Evolutionary conservation across 2,888 invertebrate genomes (phyloP), one percentile per base, ranked within the genome.

Genomic region (Parnassius smintheus): DNA sequence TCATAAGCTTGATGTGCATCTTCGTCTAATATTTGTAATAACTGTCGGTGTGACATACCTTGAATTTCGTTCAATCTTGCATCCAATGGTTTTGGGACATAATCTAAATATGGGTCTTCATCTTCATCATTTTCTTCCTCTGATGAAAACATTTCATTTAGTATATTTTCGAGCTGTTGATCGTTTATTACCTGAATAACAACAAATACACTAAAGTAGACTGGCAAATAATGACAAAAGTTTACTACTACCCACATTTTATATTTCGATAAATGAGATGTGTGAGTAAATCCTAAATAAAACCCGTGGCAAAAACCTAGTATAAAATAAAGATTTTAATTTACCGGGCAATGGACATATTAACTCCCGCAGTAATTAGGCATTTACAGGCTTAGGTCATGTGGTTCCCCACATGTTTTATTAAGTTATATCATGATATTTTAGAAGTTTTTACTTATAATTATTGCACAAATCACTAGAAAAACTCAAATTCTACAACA

Each of bases 371-470:
- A 59, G 51, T 59, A 25, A 12, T 9, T 9, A 50, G 12, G 10
- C 50, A n/a, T 61, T 61, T 22, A 61, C 61, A 61, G 55, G 49
- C 61, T 61, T 49, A 61, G 61, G 61, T 55, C 13, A 50, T 55
- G 48, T 55, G 61, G 61, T 61, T 61, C 50, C 55, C 61, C 61
- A 55, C 61, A 61, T 55, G 25, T 44, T 61, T 61, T n/a, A 61
- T 61, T 55, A 55, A 18, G 50, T 55, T 61, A 49, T 61, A 61
- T 61, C 55, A 55, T 61, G 61, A 61, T 54, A 49, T 61, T 61
- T 55, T 61, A 49, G 41, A 61, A 61, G 61, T 61, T 12, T 41
- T 61, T 55, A 61, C 61, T 11, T 61, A 61, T 55, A 50, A 61
- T 55, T 61, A 55, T 50, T 61, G 50, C 55, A 61, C 54, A 61